Evolutionary conservation across 2,888 invertebrate genomes (phyloP).

Genomic region (Drosophila fulvimacula): DNA sequence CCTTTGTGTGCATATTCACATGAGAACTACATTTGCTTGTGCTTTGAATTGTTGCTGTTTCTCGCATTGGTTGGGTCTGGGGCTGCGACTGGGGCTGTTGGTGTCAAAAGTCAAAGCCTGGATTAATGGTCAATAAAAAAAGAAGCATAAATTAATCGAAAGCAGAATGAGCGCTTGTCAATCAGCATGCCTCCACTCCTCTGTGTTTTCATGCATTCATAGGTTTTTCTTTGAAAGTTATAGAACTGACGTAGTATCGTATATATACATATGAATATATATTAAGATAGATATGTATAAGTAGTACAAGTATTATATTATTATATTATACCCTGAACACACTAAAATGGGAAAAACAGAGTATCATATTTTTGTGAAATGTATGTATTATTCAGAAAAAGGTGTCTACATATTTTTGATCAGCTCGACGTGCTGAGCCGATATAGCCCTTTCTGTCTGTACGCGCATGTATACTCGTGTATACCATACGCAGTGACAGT

Average conservation of each 20-base stretch:
- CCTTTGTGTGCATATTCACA: background rate
- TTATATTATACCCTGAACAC: too few species aligned
- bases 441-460: too few species aligned
- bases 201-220: background rate
- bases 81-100: slow-evolving; percentile 37
- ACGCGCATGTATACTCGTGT: too few species aligned
- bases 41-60: slow-evolving; percentile 18
- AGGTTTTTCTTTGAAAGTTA: slow-evolving; percentile 49
- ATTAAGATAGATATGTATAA: background rate
- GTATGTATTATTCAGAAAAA: too few species aligned
- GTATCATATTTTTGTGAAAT: too few species aligned
- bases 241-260: slow-evolving; percentile 19
- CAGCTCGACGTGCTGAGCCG: too few species aligned
- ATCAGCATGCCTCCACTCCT: background rate
- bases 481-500: too few species aligned
- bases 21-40: slow-evolving; percentile 28
- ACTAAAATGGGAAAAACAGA: too few species aligned
- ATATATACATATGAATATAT: background rate
- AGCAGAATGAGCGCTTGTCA: slow-evolving; percentile 28
- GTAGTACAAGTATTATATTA: background rate
- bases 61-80: background rate
- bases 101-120: slow-evolving; percentile 79
- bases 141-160: slow-evolving; percentile 71
- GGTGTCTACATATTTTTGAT: too few species aligned
- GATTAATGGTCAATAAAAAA: slow-evolving; percentile 79